Base-by-base conservation (phyloP, 2,113 vertebrate species). In the Bos javanicus region DNA sequence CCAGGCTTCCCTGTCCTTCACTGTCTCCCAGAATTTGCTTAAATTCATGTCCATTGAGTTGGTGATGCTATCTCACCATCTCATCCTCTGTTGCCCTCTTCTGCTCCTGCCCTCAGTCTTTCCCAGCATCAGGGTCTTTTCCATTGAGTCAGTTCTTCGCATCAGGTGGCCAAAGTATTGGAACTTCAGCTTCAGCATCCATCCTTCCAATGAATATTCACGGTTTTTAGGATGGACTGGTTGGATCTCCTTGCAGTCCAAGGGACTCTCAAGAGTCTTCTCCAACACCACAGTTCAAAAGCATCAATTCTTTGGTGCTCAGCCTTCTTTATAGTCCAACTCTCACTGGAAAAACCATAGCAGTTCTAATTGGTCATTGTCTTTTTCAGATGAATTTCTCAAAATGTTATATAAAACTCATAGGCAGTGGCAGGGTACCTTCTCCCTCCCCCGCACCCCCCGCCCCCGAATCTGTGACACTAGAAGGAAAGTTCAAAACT, bases 361-460 rank as follows among this genome's bases (percentile, higher is more conserved):
- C 6, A 43, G 36, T 43, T 90, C 16, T 87, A 15, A 26, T 6
- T 12, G 19, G 48, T 87, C n/a, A 25, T 12, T 80, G 39, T 19
- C n/a, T 6, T 62, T 87, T 71, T 10, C 15, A 39, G 71, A 15
- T 28, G 30, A 85, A 2, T 56, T 93, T 95, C n/a, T 85, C 17
- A 52, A 52, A 50, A n/a, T 17, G 6, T 60, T 78, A 8, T 7
- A 2, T 30, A 0, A 25, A 15, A 94, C 16, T 8, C 4, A 2
- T 39, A 30, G 57, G 15, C 8, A 52, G 14, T 26, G 21, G 54
- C 16, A 88, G 6, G 12, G 33, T 19, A n/a, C 59, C 26, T 82
- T 39, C 7, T 33, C 2, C 3, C 7, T 6, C 12, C 19, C 26
- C 3, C 7, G 2, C 2, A 12, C 11, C 48, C 19, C 17, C 3